Evolutionary conservation across 2,888 invertebrate genomes (phyloP).

Genomic region (Andrena chrysosceles): DNA sequence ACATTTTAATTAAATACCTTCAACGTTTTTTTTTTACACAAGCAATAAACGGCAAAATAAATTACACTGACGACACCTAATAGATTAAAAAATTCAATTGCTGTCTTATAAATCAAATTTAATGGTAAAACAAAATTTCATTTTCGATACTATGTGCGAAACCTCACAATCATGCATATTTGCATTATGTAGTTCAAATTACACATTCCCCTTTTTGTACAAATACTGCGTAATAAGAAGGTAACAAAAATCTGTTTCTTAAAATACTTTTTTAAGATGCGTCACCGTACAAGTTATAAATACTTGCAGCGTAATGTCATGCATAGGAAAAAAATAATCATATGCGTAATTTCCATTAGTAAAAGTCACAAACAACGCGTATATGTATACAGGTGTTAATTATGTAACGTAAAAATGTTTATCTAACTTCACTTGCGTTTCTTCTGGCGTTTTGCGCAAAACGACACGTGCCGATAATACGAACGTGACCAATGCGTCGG

Average conservation of each 20-base stretch:
- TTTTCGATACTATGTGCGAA: too few relatives aligned
- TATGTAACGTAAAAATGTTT: constrained; percentile 26
- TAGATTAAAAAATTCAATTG: too few relatives aligned
- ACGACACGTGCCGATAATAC: not conserved
- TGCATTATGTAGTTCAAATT: too few relatives aligned
- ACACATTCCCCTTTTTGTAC: too few relatives aligned
- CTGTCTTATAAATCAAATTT: not conserved
- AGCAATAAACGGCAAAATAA: not conserved
- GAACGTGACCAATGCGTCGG: constrained; percentile 6
- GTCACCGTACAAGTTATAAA: not conserved
- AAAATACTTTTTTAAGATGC: not conserved
- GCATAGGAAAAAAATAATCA: not conserved
- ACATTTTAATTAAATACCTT: not conserved
- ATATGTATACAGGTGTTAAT: constrained; percentile 40
- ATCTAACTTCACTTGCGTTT: not conserved
- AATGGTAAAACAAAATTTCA: not conserved
- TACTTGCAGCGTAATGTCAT: not conserved
- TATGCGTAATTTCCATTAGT: not conserved
- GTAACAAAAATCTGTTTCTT: too few relatives aligned
- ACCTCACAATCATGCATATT: too few relatives aligned
- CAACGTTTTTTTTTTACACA: not conserved
- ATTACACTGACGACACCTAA: too few relatives aligned
- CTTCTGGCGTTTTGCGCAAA: constrained; percentile 6
- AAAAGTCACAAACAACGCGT: not conserved
- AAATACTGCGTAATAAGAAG: too few relatives aligned